A percentile compares a stretch with the other conserved stretches of the same genome.
Conservation (phyloP, 2,113 vertebrate species). For the Cavia porcellus region DNA sequence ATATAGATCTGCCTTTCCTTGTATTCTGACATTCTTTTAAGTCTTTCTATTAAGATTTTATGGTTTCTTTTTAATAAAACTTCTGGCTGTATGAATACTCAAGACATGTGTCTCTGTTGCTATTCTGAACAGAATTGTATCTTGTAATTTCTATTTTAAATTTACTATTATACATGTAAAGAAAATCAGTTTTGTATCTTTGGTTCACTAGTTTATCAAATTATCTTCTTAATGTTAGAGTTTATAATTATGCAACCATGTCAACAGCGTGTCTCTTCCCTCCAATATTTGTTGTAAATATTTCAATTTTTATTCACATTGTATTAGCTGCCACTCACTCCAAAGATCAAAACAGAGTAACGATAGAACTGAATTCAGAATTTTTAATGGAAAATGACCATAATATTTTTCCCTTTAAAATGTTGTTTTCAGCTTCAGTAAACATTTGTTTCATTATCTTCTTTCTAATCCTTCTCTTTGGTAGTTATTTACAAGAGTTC, state of each 20-base stretch:
- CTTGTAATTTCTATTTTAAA: not conserved
- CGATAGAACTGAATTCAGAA: not conserved
- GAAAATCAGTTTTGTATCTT: not conserved
- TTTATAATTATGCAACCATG: not conserved
- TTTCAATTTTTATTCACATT: not conserved
- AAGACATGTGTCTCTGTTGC: not conserved
- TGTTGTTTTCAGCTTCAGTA: not conserved
- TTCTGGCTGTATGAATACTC: not conserved
- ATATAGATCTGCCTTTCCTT: not conserved
- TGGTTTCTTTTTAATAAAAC: not conserved
- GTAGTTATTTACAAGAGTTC: slow-evolving; percentile 6
- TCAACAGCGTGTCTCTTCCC: slow-evolving; percentile 25
- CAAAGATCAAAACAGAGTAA: not conserved
- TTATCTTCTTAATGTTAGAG: slow-evolving; percentile 29
- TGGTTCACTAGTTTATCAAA: not conserved
- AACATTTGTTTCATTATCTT: slow-evolving; percentile 26
- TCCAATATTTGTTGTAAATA: slow-evolving; percentile 3
- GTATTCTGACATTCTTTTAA: not conserved
- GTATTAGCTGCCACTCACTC: slow-evolving; percentile 26
- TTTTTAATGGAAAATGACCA: slow-evolving; percentile 47
- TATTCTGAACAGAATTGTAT: not conserved
- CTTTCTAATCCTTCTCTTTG: not conserved
- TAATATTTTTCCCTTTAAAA: slow-evolving; percentile 36
- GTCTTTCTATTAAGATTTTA: too few relatives aligned
- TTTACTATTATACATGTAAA: not conserved